phyloP scores from a whole-genome alignment of 2,797 vertebrate species.

The Artibeus lituratus region DNA sequence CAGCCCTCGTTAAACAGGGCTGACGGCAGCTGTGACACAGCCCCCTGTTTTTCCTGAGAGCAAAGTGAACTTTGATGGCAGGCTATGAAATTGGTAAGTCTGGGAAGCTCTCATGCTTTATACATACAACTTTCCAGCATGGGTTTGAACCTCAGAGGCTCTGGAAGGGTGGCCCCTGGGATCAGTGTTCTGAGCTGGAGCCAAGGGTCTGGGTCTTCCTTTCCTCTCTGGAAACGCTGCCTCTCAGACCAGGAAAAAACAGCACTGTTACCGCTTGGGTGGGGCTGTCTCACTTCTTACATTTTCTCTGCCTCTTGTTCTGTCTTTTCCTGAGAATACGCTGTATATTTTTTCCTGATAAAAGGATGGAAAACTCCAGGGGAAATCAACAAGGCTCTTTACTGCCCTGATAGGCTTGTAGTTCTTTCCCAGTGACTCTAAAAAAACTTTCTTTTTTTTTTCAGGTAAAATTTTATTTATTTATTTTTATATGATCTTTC shows the following conservation, averaged over 20 bases:
- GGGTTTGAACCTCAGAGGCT: background rate
- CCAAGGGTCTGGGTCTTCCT: rapidly evolving
- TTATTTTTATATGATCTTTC: too few relatives aligned
- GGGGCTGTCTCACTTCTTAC: background rate
- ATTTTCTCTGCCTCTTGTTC: background rate
- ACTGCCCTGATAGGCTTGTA: background rate
- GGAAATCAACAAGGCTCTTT: background rate
- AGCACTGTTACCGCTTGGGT: background rate
- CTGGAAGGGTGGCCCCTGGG: background rate
- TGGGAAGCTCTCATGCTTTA: background rate
- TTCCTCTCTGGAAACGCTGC: rapidly evolving
- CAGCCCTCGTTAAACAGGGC: background rate
- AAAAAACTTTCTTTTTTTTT: background rate
- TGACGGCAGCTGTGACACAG: background rate
- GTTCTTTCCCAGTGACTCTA: background rate
- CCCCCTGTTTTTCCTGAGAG: rapidly evolving
- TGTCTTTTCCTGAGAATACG: conserved; percentile 13
- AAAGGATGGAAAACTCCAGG: background rate
- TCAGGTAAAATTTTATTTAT: too few relatives aligned
- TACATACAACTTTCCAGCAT: background rate
- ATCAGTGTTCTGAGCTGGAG: background rate
- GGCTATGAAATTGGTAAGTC: background rate
- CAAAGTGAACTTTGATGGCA: background rate
- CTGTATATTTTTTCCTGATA: background rate
- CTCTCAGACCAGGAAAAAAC: background rate